Evolutionary conservation across 2,113 vertebrate species (phyloP), one percentile per base, ranked within the genome.

Genomic region (Nothocercus julius): DNA sequence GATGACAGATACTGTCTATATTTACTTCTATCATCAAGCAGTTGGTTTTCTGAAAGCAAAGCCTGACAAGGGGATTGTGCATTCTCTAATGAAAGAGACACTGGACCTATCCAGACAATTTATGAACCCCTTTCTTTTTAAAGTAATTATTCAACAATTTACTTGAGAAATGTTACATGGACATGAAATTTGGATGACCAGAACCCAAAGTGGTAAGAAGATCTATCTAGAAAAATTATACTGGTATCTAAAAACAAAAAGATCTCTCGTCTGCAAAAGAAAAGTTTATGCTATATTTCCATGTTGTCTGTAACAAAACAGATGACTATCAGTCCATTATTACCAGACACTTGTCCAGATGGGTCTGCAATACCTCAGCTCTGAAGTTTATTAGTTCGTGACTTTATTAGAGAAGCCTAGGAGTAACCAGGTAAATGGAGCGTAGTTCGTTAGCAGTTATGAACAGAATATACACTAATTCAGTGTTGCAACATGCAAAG

Each of bases 351-450:
- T 79, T 91, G 83, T 82, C 95, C 91, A 95, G 91, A 95, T 77
- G 68, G 66, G 95, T 95, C 95, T 97, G 93, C 49, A 89, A 25
- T 93, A 91, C 61, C 87, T 95, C 95, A 92, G 4, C 68, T 79
- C 89, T 93, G 87, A 97, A 94, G 66, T 91, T 94, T 88, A 97
- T 97, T 95, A 83, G 91, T 92, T 96, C 67, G n/a, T 91, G 21
- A 83, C 85, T 93, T 92, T 77, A 95, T 95, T 92, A 93, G 73
- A 90, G 63, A 91, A 91, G 93, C 36, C 51, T 24, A 95, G 51
- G 30, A 96, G 86, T 90, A 96, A 83, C 87, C 91, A 92, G 85
- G 93, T 95, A 97, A 96, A 95, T 30, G 72, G 78, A 85, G 96
- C 9, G 3, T n/a, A 73, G 89, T 90, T 96, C 82, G 94, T 97